These are phyloP conservation scores for Phaetusa simplex DNA, from an alignment of 2,113 vertebrate species.

Conservation along the genomic window DNA sequence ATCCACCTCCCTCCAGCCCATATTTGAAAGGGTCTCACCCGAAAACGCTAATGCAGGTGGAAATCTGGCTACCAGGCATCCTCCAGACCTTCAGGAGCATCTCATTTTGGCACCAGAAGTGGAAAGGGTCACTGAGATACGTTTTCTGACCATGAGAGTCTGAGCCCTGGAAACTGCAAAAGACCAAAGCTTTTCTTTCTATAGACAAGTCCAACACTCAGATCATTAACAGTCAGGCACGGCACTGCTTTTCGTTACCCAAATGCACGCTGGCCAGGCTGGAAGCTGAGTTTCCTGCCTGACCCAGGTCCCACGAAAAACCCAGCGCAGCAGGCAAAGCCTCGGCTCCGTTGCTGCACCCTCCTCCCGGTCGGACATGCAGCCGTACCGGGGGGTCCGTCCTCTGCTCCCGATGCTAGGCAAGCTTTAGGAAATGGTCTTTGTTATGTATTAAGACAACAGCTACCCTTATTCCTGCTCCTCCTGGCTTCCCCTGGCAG, in stretches of 20 bases:
- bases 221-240: not conserved
- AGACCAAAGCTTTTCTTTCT: not conserved
- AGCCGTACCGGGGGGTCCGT: fast-evolving
- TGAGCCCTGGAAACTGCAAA: not conserved
- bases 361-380: not conserved
- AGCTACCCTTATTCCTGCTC: not conserved
- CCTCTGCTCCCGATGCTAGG: fast-evolving
- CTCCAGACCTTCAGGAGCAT: not conserved
- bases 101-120: not conserved
- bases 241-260: not conserved
- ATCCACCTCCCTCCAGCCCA: not conserved
- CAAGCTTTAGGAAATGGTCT: not conserved
- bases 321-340: fast-evolving
- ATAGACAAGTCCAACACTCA: not conserved
- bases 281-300: not conserved
- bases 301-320: not conserved
- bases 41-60: not conserved
- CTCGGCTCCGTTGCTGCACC: not conserved
- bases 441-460: not conserved
- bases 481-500: not conserved
- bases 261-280: fast-evolving
- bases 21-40: not conserved
- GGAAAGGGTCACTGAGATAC: not conserved
- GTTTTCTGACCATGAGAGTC: not conserved
- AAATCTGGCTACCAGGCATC: not conserved